These are phyloP conservation scores for Peromyscus californicus DNA, from an alignment of 2,113 vertebrate species.

Conservation along the genomic window DNA sequence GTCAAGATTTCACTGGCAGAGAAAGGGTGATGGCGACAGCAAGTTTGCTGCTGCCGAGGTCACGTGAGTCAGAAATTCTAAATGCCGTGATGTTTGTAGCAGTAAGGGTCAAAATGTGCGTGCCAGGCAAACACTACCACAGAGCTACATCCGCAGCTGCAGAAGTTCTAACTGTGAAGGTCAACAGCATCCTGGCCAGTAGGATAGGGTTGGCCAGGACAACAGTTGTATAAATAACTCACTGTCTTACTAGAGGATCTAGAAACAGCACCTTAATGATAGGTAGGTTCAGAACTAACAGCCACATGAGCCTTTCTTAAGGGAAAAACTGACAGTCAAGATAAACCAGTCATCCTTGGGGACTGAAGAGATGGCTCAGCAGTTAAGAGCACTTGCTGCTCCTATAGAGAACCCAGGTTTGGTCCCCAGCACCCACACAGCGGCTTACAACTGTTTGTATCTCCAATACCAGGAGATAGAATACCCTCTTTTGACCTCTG, in stretches of 20 bases:
- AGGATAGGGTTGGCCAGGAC: neutral
- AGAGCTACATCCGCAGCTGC: neutral
- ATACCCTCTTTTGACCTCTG: neutral
- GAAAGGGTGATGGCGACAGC: no score
- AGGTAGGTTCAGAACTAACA: neutral
- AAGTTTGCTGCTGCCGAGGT: constrained; percentile 28
- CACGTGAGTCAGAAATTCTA: neutral
- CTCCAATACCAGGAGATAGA: neutral
- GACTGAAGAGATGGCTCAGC: neutral
- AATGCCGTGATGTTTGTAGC: neutral
- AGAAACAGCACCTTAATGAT: neutral
- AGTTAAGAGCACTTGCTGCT: neutral
- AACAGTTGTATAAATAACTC: neutral
- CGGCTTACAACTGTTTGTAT: neutral
- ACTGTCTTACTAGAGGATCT: neutral
- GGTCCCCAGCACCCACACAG: neutral
- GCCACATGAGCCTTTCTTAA: neutral
- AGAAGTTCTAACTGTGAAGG: neutral
- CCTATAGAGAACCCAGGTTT: neutral
- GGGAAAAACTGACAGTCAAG: constrained; percentile 3
- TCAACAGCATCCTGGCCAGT: neutral
- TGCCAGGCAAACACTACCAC: neutral
- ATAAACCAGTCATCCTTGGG: neutral
- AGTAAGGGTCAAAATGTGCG: neutral
- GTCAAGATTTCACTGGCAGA: constrained; percentile 15